phyloP scores from a whole-genome alignment of 1,140 invertebrate species.

The Dinothrombium tinctorium region DNA sequence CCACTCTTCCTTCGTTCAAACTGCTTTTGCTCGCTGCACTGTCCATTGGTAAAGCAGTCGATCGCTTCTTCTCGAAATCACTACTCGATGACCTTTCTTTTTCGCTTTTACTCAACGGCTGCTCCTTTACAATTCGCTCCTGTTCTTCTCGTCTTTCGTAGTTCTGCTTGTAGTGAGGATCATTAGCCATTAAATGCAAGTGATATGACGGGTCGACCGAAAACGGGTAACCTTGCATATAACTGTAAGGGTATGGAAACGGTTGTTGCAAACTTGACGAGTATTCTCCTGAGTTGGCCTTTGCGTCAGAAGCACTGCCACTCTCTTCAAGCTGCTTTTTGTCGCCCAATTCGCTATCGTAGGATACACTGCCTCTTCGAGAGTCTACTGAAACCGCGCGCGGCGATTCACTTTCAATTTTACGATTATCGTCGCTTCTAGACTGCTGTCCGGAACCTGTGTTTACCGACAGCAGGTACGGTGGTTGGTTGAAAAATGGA shows the following conservation, averaged over 20 bases:
- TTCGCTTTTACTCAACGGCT: slow-evolving; percentile 6
- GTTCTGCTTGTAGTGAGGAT: slow-evolving; percentile 19
- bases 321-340: too few species aligned
- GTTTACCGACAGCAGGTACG: slow-evolving; percentile 31
- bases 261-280: background rate
- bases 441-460: too few species aligned
- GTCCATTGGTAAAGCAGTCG: background rate
- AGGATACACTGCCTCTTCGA: too few species aligned
- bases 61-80: background rate
- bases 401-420: too few species aligned
- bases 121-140: slow-evolving; percentile 17
- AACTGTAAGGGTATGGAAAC: slow-evolving; percentile 36
- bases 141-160: slow-evolving; percentile 20
- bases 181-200: slow-evolving; percentile 24
- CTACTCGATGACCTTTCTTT: background rate
- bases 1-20: too few species aligned
- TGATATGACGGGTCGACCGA: slow-evolving; percentile 34
- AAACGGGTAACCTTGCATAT: slow-evolving; percentile 39
- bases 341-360: too few species aligned
- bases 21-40: too few species aligned
- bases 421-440: too few species aligned
- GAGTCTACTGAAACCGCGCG: too few species aligned
- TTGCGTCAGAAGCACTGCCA: too few species aligned
- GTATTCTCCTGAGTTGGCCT: background rate
- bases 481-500: slow-evolving; percentile 45